A percentile compares a stretch with the other conserved stretches of the same genome.
Evolutionary conservation across 2,113 vertebrate genomes (phyloP).

Genomic region (Vombatus ursinus): DNA sequence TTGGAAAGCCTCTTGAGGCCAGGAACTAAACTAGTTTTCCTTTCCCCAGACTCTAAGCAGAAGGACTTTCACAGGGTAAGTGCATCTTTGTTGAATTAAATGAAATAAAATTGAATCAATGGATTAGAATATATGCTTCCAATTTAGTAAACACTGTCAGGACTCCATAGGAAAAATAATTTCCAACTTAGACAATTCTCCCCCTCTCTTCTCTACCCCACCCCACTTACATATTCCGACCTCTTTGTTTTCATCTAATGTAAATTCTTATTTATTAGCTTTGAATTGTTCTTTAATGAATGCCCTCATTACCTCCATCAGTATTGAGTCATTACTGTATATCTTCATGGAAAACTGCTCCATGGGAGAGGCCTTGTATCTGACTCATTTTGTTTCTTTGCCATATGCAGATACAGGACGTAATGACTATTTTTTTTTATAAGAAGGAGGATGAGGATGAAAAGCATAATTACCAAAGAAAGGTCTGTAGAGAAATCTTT

Average conservation of each 20-base stretch:
- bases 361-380: constrained; percentile 15
- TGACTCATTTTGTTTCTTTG: constrained; percentile 7
- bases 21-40: neutral
- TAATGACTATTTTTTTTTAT: constrained; percentile 8
- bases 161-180: neutral
- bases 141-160: neutral
- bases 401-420: constrained; percentile 15
- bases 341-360: neutral
- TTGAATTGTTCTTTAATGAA: constrained; percentile 54
- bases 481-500: neutral
- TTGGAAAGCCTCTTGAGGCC: neutral
- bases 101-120: neutral
- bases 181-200: neutral
- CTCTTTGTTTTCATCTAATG: constrained; percentile 5
- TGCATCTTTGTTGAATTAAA: neutral
- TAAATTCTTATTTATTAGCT: constrained; percentile 25
- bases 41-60: neutral
- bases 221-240: neutral
- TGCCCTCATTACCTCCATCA: constrained; percentile 13
- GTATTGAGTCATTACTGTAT: constrained; percentile 1
- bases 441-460: neutral
- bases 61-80: neutral
- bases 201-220: neutral
- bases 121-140: neutral
- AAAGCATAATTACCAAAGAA: neutral